A percentile compares a stretch with the other conserved stretches of the same genome.
Conservation (phyloP, 2,888 invertebrate species). For the Parnassius glacialis region DNA sequence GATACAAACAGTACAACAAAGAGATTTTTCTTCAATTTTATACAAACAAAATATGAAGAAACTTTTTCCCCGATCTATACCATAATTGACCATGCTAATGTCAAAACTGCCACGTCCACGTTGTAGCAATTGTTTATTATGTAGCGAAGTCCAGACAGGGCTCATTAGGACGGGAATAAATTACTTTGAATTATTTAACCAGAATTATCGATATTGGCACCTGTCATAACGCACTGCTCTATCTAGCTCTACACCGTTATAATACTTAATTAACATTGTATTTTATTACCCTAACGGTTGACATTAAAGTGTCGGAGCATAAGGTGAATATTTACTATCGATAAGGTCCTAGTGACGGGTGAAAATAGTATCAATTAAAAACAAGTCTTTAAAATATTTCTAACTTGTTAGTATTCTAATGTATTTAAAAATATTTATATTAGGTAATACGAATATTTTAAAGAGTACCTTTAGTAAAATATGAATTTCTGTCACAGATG, state of each 20-base stretch:
- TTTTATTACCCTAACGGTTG: slow-evolving; percentile 19
- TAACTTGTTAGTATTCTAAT: too few relatives aligned
- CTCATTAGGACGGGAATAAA: slow-evolving; percentile 15
- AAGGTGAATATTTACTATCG: slow-evolving; percentile 21
- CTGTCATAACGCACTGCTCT: slow-evolving; percentile 1
- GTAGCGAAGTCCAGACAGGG: neutral
- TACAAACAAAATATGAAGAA: too few relatives aligned
- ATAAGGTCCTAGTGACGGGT: slow-evolving; percentile 8
- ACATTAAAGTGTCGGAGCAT: slow-evolving; percentile 8
- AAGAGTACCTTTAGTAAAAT: too few relatives aligned
- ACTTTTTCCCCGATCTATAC: neutral
- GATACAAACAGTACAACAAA: too few relatives aligned
- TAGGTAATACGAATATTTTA: too few relatives aligned
- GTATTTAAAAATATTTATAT: too few relatives aligned
- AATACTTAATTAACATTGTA: slow-evolving; percentile 19
- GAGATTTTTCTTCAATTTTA: too few relatives aligned
- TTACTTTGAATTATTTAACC: slow-evolving; percentile 21
- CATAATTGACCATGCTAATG: slow-evolving; percentile 15
- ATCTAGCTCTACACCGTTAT: neutral
- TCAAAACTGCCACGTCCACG: slow-evolving; percentile 2
- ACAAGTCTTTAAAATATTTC: slow-evolving; percentile 8
- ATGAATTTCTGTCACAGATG: too few relatives aligned
- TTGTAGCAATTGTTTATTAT: slow-evolving; percentile 16
- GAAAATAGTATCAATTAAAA: slow-evolving; percentile 8
- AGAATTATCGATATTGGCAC: neutral